A percentile compares a stretch with the other conserved stretches of the same genome.
phyloP scores from a whole-genome alignment of 2,797 vertebrate species.

The Platalea minor region DNA sequence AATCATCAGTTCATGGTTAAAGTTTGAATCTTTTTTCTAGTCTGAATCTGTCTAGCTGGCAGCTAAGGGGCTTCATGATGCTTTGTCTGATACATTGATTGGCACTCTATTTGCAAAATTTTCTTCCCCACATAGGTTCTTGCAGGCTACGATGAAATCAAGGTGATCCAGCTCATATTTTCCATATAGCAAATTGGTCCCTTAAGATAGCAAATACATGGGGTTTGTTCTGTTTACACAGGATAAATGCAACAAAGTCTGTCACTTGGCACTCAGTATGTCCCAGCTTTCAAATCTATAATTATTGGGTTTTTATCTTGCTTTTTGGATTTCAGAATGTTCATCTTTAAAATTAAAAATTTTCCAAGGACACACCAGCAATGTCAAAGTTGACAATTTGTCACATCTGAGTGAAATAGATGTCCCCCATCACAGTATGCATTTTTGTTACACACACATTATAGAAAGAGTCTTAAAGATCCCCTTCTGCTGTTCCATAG shows the following conservation, averaged over 20 bases:
- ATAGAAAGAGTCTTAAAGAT: background rate
- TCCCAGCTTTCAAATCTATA: background rate
- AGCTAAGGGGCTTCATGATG: background rate
- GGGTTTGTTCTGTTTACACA: background rate
- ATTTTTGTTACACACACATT: background rate
- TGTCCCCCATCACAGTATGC: accelerated
- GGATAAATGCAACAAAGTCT: background rate
- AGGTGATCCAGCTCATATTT: background rate
- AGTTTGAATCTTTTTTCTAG: background rate
- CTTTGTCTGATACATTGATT: background rate
- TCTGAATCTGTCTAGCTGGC: background rate
- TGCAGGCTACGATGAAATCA: background rate
- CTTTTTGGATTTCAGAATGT: background rate
- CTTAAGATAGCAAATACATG: background rate
- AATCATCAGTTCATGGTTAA: background rate
- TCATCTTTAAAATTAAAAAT: background rate
- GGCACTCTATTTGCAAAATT: background rate
- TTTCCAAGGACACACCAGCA: background rate
- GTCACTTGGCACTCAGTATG: background rate
- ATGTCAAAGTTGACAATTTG: background rate
- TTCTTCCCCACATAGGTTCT: background rate
- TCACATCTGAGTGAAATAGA: background rate
- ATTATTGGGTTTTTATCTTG: background rate
- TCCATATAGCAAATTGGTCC: background rate
- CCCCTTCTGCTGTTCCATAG: background rate